Percentiles rank a stretch among this genome's conserved stretches.
Evolutionary conservation across 2,113 vertebrate genomes (phyloP).

Genomic region (Aramus guarauna): DNA sequence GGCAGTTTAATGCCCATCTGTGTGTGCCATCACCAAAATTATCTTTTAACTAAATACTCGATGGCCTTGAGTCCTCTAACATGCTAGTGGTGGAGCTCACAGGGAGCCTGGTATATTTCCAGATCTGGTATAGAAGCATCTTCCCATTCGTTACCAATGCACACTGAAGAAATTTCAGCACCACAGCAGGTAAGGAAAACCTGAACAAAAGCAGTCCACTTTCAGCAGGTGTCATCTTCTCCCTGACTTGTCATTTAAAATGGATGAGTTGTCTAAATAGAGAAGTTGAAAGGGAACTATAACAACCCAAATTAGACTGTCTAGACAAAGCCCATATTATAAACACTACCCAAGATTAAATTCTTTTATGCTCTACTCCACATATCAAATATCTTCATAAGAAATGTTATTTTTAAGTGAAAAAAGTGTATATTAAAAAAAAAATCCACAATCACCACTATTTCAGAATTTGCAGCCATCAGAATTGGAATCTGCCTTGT

Average conservation of each 20-base stretch:
- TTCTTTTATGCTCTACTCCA: not conserved
- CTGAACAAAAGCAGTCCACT: not conserved
- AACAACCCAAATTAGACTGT: not conserved
- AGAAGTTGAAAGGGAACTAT: not conserved
- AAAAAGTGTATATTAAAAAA: not conserved
- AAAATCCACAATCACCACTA: not conserved
- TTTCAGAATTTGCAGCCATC: not conserved
- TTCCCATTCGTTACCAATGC: not conserved
- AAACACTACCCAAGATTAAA: not conserved
- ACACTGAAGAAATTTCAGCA: not conserved
- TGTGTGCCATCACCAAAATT: not conserved
- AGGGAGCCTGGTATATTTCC: not conserved
- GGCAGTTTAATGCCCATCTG: not conserved
- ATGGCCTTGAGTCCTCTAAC: not conserved
- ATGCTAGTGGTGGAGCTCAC: not conserved
- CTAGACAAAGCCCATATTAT: not conserved
- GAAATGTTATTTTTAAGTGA: not conserved
- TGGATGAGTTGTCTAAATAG: not conserved
- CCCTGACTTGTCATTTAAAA: not conserved
- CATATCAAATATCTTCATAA: not conserved
- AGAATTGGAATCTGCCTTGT: not conserved
- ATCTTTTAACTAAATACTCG: not conserved
- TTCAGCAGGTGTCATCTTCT: not conserved
- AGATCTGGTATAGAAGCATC: not conserved
- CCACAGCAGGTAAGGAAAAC: not conserved